These are phyloP conservation scores for Poeciliopsis paucimaculata DNA, from an alignment of 2,797 vertebrate species.

Conservation along the genomic window DNA sequence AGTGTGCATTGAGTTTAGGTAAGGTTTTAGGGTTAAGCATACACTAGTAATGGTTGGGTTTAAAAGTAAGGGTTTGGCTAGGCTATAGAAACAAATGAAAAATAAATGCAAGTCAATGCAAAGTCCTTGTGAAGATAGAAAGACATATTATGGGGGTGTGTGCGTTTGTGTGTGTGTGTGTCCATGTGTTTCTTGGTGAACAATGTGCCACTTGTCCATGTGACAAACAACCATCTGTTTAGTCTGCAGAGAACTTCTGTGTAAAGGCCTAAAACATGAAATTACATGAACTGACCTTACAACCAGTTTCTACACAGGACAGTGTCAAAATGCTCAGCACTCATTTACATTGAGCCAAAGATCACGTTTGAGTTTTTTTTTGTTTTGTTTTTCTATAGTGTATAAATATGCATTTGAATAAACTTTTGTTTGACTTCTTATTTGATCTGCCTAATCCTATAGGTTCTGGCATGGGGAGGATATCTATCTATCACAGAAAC, in stretches of 20 bases:
- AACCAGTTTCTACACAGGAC: not conserved
- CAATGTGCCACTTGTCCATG: not conserved
- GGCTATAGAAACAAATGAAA: too few relatives aligned
- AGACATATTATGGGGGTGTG: too few relatives aligned
- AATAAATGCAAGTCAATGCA: too few relatives aligned
- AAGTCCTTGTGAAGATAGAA: too few relatives aligned
- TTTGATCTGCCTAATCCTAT: not conserved
- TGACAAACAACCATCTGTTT: not conserved
- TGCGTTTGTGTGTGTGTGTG: not conserved
- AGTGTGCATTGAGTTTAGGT: too few relatives aligned
- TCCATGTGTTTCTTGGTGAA: not conserved
- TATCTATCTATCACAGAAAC: not conserved
- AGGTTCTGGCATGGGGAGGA: not conserved
- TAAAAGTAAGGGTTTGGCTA: too few relatives aligned
- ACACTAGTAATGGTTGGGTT: too few relatives aligned
- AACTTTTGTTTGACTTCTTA: not conserved
- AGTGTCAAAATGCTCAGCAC: not conserved
- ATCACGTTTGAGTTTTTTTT: not conserved
- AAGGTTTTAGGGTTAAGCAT: too few relatives aligned
- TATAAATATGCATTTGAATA: not conserved
- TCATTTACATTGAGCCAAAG: not conserved
- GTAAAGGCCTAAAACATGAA: not conserved
- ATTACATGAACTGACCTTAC: not conserved
- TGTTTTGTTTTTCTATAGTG: not conserved
- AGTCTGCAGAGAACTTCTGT: not conserved